These are phyloP conservation scores for Musca vetustissima DNA, from an alignment of 1,140 invertebrate species.

Conservation along the genomic window DNA sequence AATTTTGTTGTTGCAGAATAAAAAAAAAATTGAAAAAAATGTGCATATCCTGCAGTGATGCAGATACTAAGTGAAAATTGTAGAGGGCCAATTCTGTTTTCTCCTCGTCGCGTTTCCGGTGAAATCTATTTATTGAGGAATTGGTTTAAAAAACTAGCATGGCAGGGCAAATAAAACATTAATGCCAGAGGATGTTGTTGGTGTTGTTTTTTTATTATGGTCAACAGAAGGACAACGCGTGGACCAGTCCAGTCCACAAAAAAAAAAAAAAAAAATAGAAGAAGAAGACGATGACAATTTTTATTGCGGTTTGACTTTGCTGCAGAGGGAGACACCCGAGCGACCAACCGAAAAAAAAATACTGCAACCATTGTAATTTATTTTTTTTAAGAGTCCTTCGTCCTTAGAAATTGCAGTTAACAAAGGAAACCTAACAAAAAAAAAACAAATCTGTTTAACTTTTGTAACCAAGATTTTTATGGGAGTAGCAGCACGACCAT, in stretches of 20 bases:
- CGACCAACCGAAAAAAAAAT: not conserved
- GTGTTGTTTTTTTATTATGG: not conserved
- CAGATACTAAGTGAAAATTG: too few species aligned
- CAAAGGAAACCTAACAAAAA: not conserved
- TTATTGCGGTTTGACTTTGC: slow-evolving; percentile 55
- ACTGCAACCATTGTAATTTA: too few species aligned
- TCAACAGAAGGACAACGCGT: too few species aligned
- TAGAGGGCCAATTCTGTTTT: not conserved
- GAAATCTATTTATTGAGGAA: slow-evolving; percentile 13
- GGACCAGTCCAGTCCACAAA: too few species aligned
- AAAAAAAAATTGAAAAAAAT: too few species aligned
- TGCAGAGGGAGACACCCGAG: not conserved
- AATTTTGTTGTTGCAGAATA: too few species aligned
- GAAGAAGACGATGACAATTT: slow-evolving; percentile 31
- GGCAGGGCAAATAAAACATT: not conserved
- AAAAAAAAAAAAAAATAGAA: too few species aligned
- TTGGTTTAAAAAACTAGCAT: slow-evolving; percentile 7
- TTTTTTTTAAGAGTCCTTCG: not conserved
- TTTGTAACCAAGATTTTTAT: slow-evolving; percentile 15
- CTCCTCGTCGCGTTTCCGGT: not conserved
- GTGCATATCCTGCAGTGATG: too few species aligned
- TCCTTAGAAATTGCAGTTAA: not conserved
- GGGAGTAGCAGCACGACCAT: too few species aligned
- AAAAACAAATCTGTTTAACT: slow-evolving; percentile 4
- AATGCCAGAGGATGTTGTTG: too few species aligned